phyloP scores from a whole-genome alignment of 2,888 invertebrate species.

The Myathropa florea region DNA sequence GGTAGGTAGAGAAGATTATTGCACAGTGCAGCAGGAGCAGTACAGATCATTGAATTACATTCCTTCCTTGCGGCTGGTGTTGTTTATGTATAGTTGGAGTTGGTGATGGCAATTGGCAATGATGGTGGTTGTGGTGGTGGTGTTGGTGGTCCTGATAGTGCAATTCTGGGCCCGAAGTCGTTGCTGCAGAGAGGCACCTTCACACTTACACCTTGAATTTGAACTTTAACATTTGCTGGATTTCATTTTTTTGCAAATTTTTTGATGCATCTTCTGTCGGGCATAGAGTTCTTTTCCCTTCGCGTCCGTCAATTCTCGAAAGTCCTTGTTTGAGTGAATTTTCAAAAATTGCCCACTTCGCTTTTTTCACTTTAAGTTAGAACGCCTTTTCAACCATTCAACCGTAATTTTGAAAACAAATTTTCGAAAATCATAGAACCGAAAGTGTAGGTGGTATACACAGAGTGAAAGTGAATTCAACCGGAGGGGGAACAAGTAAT shows the following conservation, averaged over 20 bases:
- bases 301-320: not conserved
- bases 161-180: constrained; percentile 10
- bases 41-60: constrained; percentile 64
- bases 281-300: not conserved
- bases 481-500: not conserved
- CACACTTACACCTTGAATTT: constrained; percentile 52
- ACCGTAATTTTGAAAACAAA: constrained; percentile 9
- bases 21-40: constrained; percentile 52
- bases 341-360: not conserved
- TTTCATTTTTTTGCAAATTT: constrained; percentile 28
- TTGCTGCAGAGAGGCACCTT: constrained; percentile 53
- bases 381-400: constrained; percentile 7
- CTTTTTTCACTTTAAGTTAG: not conserved
- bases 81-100: constrained; percentile 13
- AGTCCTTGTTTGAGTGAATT: not conserved
- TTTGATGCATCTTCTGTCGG: constrained; percentile 3
- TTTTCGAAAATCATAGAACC: constrained; percentile 21
- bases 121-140: constrained; percentile 4
- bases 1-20: constrained; percentile 56
- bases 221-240: constrained; percentile 59
- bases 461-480: constrained; percentile 1
- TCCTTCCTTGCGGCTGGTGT: constrained; percentile 37
- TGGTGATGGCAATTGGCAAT: constrained; percentile 28
- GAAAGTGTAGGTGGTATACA: not conserved
- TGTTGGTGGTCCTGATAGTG: constrained; percentile 42